These are phyloP conservation scores for Cryptoblepharus egeriae DNA, from an alignment of 2,797 vertebrate genomes.

Conservation along the genomic window DNA sequence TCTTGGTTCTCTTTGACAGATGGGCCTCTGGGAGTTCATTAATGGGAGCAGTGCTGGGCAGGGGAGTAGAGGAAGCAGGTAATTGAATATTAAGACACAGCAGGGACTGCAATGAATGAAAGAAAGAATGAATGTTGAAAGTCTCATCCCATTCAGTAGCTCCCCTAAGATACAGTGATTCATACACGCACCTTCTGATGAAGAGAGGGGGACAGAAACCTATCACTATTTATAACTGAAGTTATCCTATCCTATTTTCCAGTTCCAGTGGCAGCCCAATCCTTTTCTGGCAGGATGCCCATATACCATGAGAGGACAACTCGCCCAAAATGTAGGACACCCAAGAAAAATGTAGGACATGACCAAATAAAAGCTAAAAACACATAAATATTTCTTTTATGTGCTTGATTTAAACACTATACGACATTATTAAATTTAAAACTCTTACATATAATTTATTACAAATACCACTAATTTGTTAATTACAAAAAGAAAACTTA, in stretches of 20 bases:
- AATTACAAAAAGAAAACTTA: too few species aligned
- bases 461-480: too few species aligned
- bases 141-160: neutral
- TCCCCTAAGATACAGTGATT: neutral
- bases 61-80: conserved; percentile 13
- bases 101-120: conserved; percentile 17
- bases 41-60: conserved; percentile 22
- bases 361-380: too few species aligned
- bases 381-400: too few species aligned
- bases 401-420: too few species aligned
- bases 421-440: too few species aligned
- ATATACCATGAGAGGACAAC: too few species aligned
- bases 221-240: neutral
- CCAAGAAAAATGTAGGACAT: too few species aligned
- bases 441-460: too few species aligned
- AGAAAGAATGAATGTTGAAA: neutral
- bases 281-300: neutral
- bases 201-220: neutral
- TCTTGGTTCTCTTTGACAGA: conserved; percentile 19
- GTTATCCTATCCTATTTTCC: too few species aligned
- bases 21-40: conserved; percentile 17
- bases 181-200: neutral
- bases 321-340: too few species aligned
- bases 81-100: conserved; percentile 44
- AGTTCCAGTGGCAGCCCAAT: neutral